Evolutionary conservation across 2,888 invertebrate species (phyloP).

Genomic region (Drosophila nigricruria): DNA sequence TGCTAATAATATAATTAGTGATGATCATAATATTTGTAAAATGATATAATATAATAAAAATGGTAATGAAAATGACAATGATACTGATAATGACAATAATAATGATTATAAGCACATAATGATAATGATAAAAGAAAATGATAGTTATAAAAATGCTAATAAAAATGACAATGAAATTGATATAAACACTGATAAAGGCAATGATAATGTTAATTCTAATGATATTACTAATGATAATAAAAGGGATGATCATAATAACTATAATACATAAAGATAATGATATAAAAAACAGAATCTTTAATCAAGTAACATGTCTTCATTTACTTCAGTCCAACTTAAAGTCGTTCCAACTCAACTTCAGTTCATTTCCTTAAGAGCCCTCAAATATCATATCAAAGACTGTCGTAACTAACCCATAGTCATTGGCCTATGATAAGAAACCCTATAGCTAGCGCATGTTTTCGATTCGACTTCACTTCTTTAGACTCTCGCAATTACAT

Average conservation of each 20-base stretch:
- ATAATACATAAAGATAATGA: not conserved
- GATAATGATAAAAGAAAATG: not conserved
- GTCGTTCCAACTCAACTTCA: too few relatives aligned
- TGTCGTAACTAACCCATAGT: not conserved
- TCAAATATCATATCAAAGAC: not conserved
- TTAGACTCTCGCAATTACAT: conserved; percentile 4
- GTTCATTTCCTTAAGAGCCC: not conserved
- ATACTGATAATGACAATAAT: not conserved
- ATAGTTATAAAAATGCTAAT: not conserved
- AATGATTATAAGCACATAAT: too few relatives aligned
- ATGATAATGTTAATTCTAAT: not conserved
- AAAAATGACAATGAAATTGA: not conserved
- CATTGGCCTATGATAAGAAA: not conserved
- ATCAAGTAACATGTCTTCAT: not conserved
- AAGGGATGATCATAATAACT: not conserved
- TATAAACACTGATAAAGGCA: too few relatives aligned
- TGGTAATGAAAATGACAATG: not conserved
- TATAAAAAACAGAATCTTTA: not conserved
- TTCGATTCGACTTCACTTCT: not conserved
- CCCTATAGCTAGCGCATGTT: conserved; percentile 1
- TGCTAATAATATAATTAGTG: not conserved
- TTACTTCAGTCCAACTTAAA: not conserved
- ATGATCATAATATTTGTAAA: not conserved
- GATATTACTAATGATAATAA: not conserved
- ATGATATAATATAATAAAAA: not conserved